These are phyloP conservation scores for Scaptodrosophila latifasciaeformis DNA, from an alignment of 2,888 invertebrate species.

Conservation along the genomic window DNA sequence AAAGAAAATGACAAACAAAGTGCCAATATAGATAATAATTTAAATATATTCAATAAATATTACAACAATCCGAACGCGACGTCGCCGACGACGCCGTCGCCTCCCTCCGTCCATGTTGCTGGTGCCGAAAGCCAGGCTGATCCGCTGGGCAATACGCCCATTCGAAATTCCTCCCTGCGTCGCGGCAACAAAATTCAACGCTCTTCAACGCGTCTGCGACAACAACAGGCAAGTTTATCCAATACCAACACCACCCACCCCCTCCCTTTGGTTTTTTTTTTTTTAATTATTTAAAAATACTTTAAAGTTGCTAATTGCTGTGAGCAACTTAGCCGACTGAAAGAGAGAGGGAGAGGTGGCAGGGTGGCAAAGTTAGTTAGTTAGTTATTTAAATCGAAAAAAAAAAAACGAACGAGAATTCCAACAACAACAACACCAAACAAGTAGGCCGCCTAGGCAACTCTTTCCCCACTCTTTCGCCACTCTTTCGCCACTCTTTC, in stretches of 20 bases:
- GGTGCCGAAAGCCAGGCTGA: too few relatives aligned
- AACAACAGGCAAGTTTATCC: constrained; percentile 72
- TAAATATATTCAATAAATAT: constrained; percentile 9
- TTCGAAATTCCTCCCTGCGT: constrained; percentile 52
- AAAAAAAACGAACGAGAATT: too few relatives aligned
- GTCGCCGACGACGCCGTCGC: constrained; percentile 31
- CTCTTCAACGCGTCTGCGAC: constrained; percentile 69
- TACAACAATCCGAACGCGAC: constrained; percentile 31
- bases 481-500: too few relatives aligned
- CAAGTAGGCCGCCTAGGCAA: constrained; percentile 6
- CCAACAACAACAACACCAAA: constrained; percentile 16
- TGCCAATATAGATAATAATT: constrained; percentile 26
- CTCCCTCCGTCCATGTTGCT: too few relatives aligned
- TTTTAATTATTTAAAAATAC: too few relatives aligned
- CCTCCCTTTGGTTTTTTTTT: too few relatives aligned
- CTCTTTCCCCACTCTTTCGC: constrained; percentile 13
- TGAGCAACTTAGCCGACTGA: too few relatives aligned
- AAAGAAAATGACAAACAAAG: constrained; percentile 34
- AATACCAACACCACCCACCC: neutral
- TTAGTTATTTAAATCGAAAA: too few relatives aligned
- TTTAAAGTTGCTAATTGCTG: too few relatives aligned
- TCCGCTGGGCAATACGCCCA: constrained; percentile 30
- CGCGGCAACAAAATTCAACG: constrained; percentile 65
- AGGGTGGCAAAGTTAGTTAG: too few relatives aligned
- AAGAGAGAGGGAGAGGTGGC: too few relatives aligned